Evolutionary conservation across 2,797 vertebrate species (phyloP).

Genomic region (Sternotherus odoratus): DNA sequence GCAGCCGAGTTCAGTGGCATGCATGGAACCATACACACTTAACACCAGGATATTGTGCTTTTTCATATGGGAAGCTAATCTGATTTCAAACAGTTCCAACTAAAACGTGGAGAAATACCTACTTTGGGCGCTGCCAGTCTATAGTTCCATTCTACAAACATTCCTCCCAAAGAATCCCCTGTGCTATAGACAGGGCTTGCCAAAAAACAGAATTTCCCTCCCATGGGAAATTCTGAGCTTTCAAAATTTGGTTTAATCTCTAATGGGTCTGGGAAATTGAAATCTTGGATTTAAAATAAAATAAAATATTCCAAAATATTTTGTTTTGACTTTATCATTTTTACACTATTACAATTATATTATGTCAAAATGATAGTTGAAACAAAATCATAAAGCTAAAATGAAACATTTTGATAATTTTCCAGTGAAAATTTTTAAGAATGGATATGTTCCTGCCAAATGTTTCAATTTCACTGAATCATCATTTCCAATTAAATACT

Average conservation of each 20-base stretch:
- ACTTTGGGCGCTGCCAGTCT: not conserved
- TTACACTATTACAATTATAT: not conserved
- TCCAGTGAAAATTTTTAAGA: not conserved
- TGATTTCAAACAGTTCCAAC: not conserved
- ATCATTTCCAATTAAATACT: not conserved
- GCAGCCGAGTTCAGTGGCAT: rapidly evolving
- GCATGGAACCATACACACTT: rapidly evolving
- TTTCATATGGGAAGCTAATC: not conserved
- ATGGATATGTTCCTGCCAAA: not conserved
- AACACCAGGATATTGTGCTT: not conserved
- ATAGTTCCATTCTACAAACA: not conserved
- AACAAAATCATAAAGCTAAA: not conserved
- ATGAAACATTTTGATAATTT: not conserved
- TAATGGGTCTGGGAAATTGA: not conserved
- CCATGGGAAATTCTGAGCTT: not conserved
- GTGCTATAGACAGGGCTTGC: not conserved
- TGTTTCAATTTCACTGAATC: not conserved
- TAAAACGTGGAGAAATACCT: not conserved
- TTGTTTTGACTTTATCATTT: not conserved
- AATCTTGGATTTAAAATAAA: not conserved
- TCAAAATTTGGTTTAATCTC: not conserved
- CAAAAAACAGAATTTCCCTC: rapidly evolving
- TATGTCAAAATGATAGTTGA: not conserved
- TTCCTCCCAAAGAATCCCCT: not conserved
- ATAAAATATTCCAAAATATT: not conserved